These are phyloP conservation scores for Bettongia penicillata DNA, from an alignment of 2,113 vertebrate genomes.

Conservation along the genomic window DNA sequence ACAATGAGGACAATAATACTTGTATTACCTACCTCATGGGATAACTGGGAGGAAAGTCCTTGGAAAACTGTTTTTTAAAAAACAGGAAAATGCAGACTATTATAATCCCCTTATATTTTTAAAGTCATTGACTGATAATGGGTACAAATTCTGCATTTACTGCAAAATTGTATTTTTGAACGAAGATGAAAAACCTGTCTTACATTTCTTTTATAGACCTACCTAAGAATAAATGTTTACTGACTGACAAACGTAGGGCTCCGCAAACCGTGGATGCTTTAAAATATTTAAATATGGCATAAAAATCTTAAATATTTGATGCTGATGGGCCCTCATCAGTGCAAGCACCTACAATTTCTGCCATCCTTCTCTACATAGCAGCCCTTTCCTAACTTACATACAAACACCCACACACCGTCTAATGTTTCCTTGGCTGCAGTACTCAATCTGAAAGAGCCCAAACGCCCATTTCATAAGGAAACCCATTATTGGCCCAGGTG, in stretches of 20 bases:
- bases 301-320: slow-evolving; percentile 64
- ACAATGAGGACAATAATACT: no score
- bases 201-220: slow-evolving; percentile 53
- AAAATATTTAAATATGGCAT: slow-evolving; percentile 72
- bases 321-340: slow-evolving; percentile 35
- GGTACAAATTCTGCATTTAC: neutral
- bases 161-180: neutral
- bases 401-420: slow-evolving; percentile 3
- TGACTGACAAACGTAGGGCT: slow-evolving; percentile 36
- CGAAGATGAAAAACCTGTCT: neutral
- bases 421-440: neutral
- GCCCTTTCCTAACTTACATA: slow-evolving; percentile 36
- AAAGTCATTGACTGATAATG: neutral
- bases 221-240: slow-evolving; percentile 40
- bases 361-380: slow-evolving; percentile 54
- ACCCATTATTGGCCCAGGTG: neutral
- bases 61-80: neutral
- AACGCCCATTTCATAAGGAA: neutral
- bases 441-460: neutral
- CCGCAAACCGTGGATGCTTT: slow-evolving; percentile 39
- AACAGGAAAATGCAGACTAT: neutral
- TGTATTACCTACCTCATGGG: neutral
- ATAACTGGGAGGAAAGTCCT: neutral
- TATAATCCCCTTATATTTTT: neutral
- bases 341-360: slow-evolving; percentile 49